Evolutionary conservation across 92 coral and sea anemone genomes (phyloP), one percentile per base, ranked within the genome.

Genomic region (Epizoanthus fatuus): DNA sequence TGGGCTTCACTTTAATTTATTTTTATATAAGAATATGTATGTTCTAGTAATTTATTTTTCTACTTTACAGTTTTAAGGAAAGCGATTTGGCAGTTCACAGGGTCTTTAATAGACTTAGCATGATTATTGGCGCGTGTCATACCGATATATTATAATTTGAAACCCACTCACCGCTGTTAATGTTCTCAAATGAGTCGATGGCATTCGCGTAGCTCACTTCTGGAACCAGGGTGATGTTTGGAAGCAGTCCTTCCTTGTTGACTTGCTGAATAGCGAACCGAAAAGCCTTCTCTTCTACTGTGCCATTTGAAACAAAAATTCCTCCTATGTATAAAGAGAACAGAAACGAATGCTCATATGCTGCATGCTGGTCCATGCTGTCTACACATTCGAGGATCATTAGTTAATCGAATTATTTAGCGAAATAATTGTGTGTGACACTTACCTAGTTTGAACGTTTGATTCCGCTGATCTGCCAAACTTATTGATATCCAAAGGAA

Each of bases 181-280:
- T 86, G 74, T 93, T 90, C 57, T 93, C 91, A 77, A 86, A 93
- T 16, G 93, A 75, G 65, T 88, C 69, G 35, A 66, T 59, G 15
- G 13, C 9, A 0, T 72, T 71, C 6, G 95, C 95, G 52, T 73
- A 56, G 19, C 72, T 79, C 45, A 93, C 88, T 15, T 83, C 80
- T 10, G 88, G 65, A 25, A n/a, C 72, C 16, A 93, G 65, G 14
- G 69, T 86, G 3, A 86, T 58, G 7, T 88, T 85, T 0, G 88
- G 12, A 4, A 75, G 69, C 44, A 83, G 38, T 6, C 35, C 22
- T 53, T 88, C 56, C 40, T 63, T 81, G 79, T 86, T 86, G 37
- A 93, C 60, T 51, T 71, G 74, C n/a, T 79, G 69, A 5, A 93
- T 63, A 6, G 95, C 95, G 59, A 93, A 93, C 32, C 84, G 68